Percentiles rank a stretch among this genome's conserved stretches.
These are phyloP conservation scores for Aramus guarauna DNA, from an alignment of 2,113 vertebrate species.

Conservation along the genomic window DNA sequence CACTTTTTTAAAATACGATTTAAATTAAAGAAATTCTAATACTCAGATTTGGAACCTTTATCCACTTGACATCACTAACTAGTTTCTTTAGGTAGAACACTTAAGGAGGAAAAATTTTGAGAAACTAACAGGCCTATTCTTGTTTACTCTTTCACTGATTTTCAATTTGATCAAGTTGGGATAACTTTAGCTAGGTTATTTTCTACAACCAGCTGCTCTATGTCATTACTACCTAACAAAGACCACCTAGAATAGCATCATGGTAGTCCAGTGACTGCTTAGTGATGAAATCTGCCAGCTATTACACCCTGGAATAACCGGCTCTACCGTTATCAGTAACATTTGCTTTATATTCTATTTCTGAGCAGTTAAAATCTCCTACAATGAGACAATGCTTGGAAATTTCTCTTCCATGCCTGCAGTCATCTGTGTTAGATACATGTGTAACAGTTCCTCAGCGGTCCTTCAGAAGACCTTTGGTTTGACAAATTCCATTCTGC, in stretches of 20 bases:
- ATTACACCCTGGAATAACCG: slow-evolving; percentile 41
- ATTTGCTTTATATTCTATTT: slow-evolving; percentile 38
- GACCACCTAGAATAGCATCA: slow-evolving; percentile 49
- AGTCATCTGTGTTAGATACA: neutral
- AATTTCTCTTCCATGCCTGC: neutral
- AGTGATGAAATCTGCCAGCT: slow-evolving; percentile 44
- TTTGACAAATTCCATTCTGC: neutral
- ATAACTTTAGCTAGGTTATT: slow-evolving; percentile 60
- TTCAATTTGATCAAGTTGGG: slow-evolving; percentile 1
- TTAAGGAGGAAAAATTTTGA: neutral
- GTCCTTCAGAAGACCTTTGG: neutral
- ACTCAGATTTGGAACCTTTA: neutral
- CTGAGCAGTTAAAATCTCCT: neutral
- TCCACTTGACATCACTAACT: neutral
- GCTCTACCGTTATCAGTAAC: neutral
- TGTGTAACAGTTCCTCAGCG: neutral
- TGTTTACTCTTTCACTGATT: neutral
- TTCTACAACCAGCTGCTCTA: slow-evolving; percentile 60
- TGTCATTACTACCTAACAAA: slow-evolving; percentile 57
- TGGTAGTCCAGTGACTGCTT: neutral
- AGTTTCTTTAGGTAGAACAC: neutral
- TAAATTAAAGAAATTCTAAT: neutral
- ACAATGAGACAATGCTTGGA: neutral
- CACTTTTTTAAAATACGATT: neutral
- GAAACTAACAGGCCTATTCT: neutral